Base-by-base conservation (phyloP, 2,888 invertebrate species). In the Agrenia bidenticulata region DNA sequence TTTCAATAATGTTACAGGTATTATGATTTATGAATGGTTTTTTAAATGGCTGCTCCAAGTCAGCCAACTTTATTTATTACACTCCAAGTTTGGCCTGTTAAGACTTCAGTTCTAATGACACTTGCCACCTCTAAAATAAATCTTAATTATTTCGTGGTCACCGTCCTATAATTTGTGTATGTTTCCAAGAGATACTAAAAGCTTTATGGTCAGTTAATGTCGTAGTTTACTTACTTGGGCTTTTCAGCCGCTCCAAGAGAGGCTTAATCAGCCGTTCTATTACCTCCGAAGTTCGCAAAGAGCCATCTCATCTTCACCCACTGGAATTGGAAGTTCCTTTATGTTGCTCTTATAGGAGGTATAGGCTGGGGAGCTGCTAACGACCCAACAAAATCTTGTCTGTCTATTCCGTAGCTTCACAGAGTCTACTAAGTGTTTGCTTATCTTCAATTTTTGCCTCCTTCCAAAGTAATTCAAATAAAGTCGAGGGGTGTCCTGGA, bases 141-240 rank as follows among this genome's bases (percentile, higher is more conserved):
- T 55, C 55, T 32, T 55, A 15, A 55, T 55, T 55, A 27, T 4
- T 4, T 13, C 55, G 7, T 55, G 55, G 55, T 55, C 32, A 55
- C 9, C 55, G 4, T 55, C 55, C 37, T 15, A n/a, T 24, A 24
- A 24, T 32, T 23, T 55, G 55, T 13, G 55, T 11, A 26, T 26
- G 15, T 32, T n/a, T 32, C 27, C 27, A 15, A 26, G 55, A 32
- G 15, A 55, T 15, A 24, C n/a, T 17, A 27, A 32, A 32, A 19
- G 23, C 24, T 55, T 55, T 55, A 55, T 32, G 32, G 55, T 55
- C 55, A 55, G 55, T 55, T 55, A 55, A 27, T 19, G 55, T 24
- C 55, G 26, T 7, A 5, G 45, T 45, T 45, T 45, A 45, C 45
- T 9, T 45, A 2, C 7, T 32, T 15, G 4, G 32, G n/a, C 27